Conservation (phyloP, 2,797 vertebrate genomes). For the Danio choprae region DNA sequence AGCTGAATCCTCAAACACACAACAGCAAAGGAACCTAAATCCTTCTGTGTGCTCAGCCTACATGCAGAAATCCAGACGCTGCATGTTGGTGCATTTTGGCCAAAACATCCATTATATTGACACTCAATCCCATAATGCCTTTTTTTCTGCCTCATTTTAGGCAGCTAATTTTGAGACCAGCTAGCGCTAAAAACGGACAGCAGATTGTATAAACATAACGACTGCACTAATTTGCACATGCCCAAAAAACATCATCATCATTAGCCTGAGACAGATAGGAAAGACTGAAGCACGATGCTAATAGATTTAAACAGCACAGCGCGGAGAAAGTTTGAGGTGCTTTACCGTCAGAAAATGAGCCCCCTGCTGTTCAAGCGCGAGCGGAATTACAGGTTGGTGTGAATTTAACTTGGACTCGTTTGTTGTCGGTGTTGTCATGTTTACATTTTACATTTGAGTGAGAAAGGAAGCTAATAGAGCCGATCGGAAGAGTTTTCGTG, state of each 20-base stretch:
- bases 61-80: constrained; percentile 25
- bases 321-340: constrained; percentile 13
- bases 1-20: constrained; percentile 33
- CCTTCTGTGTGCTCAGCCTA: constrained; percentile 21
- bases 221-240: background rate
- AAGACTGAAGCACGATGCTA: constrained; percentile 9
- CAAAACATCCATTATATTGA: constrained; percentile 25
- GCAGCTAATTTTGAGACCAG: constrained; percentile 4
- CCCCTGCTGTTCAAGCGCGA: constrained; percentile 42
- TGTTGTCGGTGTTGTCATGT: constrained; percentile 7
- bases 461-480: constrained; percentile 7
- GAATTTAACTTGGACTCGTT: constrained; percentile 35
- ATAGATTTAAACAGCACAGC: constrained; percentile 22
- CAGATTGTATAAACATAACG: background rate
- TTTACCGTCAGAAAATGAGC: constrained; percentile 28
- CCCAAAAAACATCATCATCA: background rate
- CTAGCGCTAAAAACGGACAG: background rate
- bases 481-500: background rate
- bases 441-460: constrained; percentile 9
- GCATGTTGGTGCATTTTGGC: constrained; percentile 12
- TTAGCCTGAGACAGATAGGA: constrained; percentile 17
- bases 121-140: constrained; percentile 10
- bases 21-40: constrained; percentile 9
- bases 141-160: constrained; percentile 11
- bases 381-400: constrained; percentile 38